These are phyloP conservation scores for Calypte anna DNA, from an alignment of 2,113 vertebrate genomes.

Conservation along the genomic window DNA sequence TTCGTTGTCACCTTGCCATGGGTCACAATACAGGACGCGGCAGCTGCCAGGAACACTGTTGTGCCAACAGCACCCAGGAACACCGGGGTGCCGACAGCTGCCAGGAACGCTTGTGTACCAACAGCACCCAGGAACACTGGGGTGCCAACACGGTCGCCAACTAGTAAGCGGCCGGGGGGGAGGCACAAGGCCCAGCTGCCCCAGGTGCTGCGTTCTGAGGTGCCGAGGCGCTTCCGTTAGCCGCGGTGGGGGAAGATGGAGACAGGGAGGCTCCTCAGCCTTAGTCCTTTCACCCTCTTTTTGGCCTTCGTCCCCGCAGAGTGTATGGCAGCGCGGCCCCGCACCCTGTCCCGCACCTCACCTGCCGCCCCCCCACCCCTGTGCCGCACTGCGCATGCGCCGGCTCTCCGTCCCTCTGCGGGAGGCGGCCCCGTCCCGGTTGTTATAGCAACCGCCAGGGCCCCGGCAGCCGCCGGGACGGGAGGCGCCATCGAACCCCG, in stretches of 20 bases:
- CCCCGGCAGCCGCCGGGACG: no score
- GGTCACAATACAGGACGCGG: fast-evolving
- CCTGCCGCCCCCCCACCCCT: no score
- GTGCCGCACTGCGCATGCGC: not conserved
- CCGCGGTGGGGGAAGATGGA: fast-evolving
- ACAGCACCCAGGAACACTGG: fast-evolving
- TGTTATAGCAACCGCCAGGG: no score
- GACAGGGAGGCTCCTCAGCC: fast-evolving
- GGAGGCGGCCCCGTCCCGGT: no score
- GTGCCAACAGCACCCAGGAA: no score
- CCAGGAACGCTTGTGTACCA: no score
- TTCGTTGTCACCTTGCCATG: not conserved
- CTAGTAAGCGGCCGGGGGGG: fast-evolving
- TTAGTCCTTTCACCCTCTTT: fast-evolving
- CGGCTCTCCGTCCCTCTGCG: no score
- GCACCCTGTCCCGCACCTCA: not conserved
- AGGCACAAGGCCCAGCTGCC: not conserved
- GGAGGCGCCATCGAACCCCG: no score
- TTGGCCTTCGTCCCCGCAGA: fast-evolving
- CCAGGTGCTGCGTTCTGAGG: not conserved
- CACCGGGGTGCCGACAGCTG: no score
- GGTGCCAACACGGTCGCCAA: fast-evolving
- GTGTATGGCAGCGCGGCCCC: not conserved
- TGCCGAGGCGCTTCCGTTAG: not conserved
- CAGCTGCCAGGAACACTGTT: fast-evolving